Evolutionary conservation across 2,113 vertebrate genomes (phyloP), one percentile per base, ranked within the genome.

Genomic region (Oplegnathus fasciatus): DNA sequence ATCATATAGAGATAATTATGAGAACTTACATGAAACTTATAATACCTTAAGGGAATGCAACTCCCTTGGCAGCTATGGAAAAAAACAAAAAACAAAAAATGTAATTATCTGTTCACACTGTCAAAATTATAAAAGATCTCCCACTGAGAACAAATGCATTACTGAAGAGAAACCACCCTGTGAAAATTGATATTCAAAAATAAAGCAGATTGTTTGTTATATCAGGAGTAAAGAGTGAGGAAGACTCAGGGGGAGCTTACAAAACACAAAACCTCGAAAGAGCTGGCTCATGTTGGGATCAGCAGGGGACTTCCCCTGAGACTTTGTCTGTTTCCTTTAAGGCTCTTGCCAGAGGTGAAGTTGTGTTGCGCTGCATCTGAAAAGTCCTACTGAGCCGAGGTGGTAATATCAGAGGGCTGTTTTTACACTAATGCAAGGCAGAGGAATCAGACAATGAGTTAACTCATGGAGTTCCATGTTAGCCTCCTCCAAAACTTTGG

Each of bases 281-380:
- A 67, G 50, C 64, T 15, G 52, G 15, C 58, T 85, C 69, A 48
- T 83, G 76, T 76, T 17, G 32, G 57, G 71, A 81, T 62, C 74
- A 80, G 86, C 69, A 1, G 85, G 83, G 10, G 18, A 15, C 42
- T 62, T 69, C 50, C 71, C 24, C 6, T 28, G 42, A 65, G 44
- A 32, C 42, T 32, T 52, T 73, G 6, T 30, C 62, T 72, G 61
- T 55, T 83, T 70, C 55, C 6, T 28, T 71, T 4, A 18, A 32
- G 34, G 57, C 15, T 84, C 22, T 74, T 54, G 17, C 60, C 48
- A 6, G 14, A 70, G 50, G 74, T 85, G 61, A 71, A 44, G 52
- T 71, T 61, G 28, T 65, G 42, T 69, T 84, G 55, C 20, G 7
- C 11, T 54, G 76, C 22, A 17, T 80, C 22, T 84, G 60, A 72